Evolutionary conservation across 2,797 vertebrate genomes (phyloP).

Genomic region (Squalus acanthias): DNA sequence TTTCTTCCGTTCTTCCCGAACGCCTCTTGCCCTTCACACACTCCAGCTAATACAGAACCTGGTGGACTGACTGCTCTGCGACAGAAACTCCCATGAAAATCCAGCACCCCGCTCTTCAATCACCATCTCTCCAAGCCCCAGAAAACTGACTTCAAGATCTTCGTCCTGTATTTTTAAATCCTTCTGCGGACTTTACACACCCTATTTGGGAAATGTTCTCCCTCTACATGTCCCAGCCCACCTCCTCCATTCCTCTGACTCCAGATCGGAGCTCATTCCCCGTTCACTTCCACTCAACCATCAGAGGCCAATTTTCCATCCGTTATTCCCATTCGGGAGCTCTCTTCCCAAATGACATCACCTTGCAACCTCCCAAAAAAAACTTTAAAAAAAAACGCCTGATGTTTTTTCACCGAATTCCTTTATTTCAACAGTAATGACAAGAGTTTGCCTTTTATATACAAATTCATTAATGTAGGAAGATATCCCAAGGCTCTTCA

Average conservation of each 20-base stretch:
- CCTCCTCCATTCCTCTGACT: not conserved
- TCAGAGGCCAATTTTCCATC: not conserved
- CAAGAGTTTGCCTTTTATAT: not conserved
- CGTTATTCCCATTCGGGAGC: not conserved
- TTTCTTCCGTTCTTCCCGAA: not conserved
- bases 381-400: not conserved
- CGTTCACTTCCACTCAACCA: not conserved
- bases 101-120: not conserved
- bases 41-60: too few relatives aligned
- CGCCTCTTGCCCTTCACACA: too few relatives aligned
- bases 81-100: not conserved
- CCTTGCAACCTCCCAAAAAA: not conserved
- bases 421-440: not conserved
- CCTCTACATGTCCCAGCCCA: not conserved
- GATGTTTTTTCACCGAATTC: not conserved
- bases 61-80: not conserved
- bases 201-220: not conserved
- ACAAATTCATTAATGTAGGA: not conserved
- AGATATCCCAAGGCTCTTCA: not conserved
- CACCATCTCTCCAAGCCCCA: not conserved
- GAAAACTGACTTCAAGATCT: not conserved
- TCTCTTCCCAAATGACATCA: not conserved
- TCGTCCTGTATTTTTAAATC: not conserved
- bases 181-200: not conserved
- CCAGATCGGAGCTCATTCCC: not conserved